Evolutionary conservation across 2,888 invertebrate genomes (phyloP).

Genomic region (Stenichneumon culpator): DNA sequence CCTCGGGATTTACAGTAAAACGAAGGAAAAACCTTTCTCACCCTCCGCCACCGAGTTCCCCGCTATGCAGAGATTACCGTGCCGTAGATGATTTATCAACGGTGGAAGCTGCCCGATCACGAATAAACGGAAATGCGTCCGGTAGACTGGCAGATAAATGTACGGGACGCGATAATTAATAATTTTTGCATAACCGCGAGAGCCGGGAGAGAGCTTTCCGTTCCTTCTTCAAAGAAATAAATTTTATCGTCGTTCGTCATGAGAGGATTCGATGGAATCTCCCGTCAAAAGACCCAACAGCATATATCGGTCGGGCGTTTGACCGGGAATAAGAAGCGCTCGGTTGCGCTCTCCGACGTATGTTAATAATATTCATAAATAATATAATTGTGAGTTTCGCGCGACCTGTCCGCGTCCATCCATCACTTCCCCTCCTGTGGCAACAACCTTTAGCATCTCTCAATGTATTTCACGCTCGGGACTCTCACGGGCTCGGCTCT

Average conservation of each 20-base stretch:
- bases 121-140: constrained; percentile 12
- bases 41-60: neutral
- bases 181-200: neutral
- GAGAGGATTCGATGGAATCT: neutral
- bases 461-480: constrained; percentile 44
- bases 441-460: constrained; percentile 60
- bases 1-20: constrained; percentile 15
- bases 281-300: neutral
- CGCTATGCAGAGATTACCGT: neutral
- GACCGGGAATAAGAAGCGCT: constrained; percentile 10
- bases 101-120: neutral
- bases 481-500: constrained; percentile 31
- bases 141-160: neutral
- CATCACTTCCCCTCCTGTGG: constrained; percentile 74
- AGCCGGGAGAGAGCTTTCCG: neutral
- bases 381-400: constrained; percentile 70
- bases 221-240: neutral
- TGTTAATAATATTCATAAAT: constrained; percentile 70
- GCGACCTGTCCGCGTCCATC: constrained; percentile 79
- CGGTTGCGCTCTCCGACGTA: constrained; percentile 29
- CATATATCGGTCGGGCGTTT: constrained; percentile 3
- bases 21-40: constrained; percentile 15
- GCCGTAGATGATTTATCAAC: constrained; percentile 37
- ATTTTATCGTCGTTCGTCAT: neutral
- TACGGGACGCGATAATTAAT: neutral